Evolutionary conservation across 2,113 vertebrate species (phyloP).

Genomic region (Anthoscopus minutus): DNA sequence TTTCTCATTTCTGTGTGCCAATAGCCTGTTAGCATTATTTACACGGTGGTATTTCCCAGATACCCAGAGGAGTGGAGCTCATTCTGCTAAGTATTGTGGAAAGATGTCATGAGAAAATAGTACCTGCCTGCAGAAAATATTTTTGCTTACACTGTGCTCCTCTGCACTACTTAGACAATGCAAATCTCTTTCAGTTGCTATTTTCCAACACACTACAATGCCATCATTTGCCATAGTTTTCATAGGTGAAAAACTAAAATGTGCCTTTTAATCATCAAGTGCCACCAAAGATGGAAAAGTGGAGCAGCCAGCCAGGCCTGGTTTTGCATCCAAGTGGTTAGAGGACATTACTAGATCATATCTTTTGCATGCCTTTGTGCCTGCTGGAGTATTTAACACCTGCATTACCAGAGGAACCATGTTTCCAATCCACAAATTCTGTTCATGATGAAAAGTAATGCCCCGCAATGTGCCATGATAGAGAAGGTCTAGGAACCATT

Average conservation of each 20-base stretch:
- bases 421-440: neutral
- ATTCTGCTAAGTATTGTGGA: neutral
- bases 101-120: neutral
- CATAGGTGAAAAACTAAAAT: neutral
- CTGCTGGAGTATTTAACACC: neutral
- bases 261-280: neutral
- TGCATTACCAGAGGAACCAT: neutral
- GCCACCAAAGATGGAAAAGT: neutral
- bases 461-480: accelerated
- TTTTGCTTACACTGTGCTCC: neutral
- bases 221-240: neutral
- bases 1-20: neutral
- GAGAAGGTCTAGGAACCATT: neutral
- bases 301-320: neutral
- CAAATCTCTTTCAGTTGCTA: neutral
- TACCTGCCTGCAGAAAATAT: neutral
- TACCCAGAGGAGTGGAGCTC: neutral
- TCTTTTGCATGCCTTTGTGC: neutral
- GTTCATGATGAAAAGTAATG: neutral
- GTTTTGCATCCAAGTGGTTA: neutral
- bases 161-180: neutral
- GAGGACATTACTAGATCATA: neutral
- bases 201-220: neutral
- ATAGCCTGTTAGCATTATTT: neutral
- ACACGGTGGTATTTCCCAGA: neutral